Conservation (phyloP, 2,113 vertebrate species). For the Glaucidium brasilianum region DNA sequence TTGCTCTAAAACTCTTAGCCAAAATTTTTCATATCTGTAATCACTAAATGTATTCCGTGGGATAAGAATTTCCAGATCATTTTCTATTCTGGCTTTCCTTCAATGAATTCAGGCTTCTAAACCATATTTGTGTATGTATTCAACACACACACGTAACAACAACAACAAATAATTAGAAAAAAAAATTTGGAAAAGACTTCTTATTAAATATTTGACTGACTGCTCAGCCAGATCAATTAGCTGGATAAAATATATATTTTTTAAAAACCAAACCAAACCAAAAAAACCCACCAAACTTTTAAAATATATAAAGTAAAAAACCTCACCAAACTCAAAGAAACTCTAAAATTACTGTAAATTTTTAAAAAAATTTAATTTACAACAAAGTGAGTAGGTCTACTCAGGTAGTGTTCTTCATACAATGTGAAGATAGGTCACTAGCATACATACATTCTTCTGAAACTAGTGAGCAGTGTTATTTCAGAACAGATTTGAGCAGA, state of each 20-base stretch:
- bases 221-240: not conserved
- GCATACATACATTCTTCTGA: not conserved
- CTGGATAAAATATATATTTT: not conserved
- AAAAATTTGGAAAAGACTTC: not conserved
- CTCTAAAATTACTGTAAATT: not conserved
- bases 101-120: not conserved
- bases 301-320: not conserved
- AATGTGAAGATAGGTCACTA: not conserved
- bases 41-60: not conserved
- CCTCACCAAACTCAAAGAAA: not conserved
- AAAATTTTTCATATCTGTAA: not conserved
- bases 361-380: not conserved
- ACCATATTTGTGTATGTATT: not conserved
- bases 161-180: not conserved
- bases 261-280: too few species aligned
- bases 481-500: not conserved
- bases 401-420: not conserved
- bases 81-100: not conserved
- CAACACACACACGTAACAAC: not conserved
- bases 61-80: not conserved
- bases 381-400: not conserved
- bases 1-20: not conserved
- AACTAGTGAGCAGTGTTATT: not conserved
- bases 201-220: not conserved
- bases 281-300: not conserved